Evolutionary conservation across 2,888 invertebrate species (phyloP).

Genomic region (Coelopa pilipes): DNA sequence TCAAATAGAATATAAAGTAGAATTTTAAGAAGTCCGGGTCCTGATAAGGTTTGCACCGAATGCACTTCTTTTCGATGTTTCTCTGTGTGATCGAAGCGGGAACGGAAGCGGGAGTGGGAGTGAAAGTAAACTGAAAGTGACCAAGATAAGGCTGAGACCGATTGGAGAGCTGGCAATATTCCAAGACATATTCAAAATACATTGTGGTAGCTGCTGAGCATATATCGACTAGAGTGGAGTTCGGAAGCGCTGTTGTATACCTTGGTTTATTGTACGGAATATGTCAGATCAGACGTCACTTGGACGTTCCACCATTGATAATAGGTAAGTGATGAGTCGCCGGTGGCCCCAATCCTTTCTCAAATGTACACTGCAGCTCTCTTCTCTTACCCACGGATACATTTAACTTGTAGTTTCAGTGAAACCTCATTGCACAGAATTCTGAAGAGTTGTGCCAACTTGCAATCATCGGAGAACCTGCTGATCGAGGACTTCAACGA

Average conservation of each 20-base stretch:
- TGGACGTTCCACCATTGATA: slow-evolving; percentile 26
- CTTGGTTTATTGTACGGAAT: neutral
- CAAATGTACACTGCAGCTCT: too few relatives aligned
- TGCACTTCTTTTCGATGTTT: neutral
- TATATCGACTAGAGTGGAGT: neutral
- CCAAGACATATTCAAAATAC: neutral
- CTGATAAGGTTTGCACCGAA: too few relatives aligned
- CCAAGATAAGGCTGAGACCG: neutral
- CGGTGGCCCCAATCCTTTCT: too few relatives aligned
- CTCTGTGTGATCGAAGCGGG: slow-evolving; percentile 4
- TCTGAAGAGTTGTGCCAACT: slow-evolving; percentile 57
- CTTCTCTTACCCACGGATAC: too few relatives aligned
- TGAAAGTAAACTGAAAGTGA: slow-evolving; percentile 16
- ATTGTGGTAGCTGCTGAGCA: neutral
- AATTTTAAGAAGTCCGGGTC: neutral
- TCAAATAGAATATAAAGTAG: neutral
- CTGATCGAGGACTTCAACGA: slow-evolving; percentile 56
- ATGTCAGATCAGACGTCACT: slow-evolving; percentile 34
- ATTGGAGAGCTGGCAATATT: neutral
- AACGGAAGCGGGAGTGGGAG: neutral
- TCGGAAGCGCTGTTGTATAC: neutral
- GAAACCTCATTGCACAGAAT: slow-evolving; percentile 54
- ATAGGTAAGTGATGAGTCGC: slow-evolving; percentile 34
- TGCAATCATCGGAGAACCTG: slow-evolving; percentile 57
- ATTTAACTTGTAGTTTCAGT: slow-evolving; percentile 29